Evolutionary conservation across 1,140 invertebrate genomes (phyloP).

Genomic region (Psix sp.): DNA sequence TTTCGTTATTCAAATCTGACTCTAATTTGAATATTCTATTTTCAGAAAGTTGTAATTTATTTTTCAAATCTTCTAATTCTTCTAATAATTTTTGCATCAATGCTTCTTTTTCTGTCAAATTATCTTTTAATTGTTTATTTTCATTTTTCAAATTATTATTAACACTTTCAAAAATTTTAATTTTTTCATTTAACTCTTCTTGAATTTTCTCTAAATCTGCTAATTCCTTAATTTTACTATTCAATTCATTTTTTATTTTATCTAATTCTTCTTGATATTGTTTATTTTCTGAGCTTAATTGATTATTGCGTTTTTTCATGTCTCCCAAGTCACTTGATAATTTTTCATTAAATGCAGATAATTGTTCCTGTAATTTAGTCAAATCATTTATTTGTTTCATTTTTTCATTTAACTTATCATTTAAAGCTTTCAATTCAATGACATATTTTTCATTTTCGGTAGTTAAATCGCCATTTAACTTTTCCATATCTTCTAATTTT

Average conservation of each 20-base stretch:
- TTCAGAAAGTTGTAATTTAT: too few relatives aligned
- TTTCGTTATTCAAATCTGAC: not conserved
- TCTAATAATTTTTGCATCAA: too few relatives aligned
- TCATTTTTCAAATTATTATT: not conserved
- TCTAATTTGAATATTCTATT: too few relatives aligned
- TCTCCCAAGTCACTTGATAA: not conserved
- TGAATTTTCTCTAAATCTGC: not conserved
- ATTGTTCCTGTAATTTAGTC: too few relatives aligned
- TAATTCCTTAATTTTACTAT: not conserved
- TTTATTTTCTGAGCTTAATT: not conserved
- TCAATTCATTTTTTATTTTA: not conserved
- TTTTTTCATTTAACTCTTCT: not conserved
- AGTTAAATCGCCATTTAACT: constrained; percentile 2
- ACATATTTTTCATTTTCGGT: not conserved
- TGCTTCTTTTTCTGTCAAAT: too few relatives aligned
- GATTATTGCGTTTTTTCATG: too few relatives aligned
- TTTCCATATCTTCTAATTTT: not conserved
- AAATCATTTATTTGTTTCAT: not conserved
- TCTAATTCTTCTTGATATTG: not conserved
- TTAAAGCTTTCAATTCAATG: not conserved
- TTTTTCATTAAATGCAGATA: too few relatives aligned
- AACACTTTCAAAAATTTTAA: not conserved
- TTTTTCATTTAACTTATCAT: not conserved
- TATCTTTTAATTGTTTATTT: not conserved
- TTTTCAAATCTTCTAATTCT: not conserved